Percentiles rank a stretch among this genome's conserved stretches.
Conservation (phyloP, 2,888 invertebrate genomes). For the Phorcus lineatus region DNA sequence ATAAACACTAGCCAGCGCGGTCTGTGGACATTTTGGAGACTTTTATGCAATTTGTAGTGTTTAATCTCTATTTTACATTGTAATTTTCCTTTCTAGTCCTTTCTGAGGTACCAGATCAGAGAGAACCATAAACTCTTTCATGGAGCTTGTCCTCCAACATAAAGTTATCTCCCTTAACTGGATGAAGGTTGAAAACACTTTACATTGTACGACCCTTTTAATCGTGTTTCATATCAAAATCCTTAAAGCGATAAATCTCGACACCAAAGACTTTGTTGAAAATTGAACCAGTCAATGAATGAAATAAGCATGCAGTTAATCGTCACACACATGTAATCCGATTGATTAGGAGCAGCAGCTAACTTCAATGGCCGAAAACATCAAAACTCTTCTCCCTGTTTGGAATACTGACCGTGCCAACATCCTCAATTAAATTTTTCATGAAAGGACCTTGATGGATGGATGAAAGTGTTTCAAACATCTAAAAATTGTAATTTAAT, state of each 20-base stretch:
- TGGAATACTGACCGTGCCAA: no score
- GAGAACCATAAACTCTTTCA: slow-evolving; percentile 6
- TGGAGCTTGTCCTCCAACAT: background rate
- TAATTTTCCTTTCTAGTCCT: slow-evolving; percentile 13
- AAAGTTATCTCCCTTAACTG: slow-evolving; percentile 1
- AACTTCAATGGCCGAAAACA: no score
- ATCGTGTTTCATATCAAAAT: slow-evolving; percentile 5
- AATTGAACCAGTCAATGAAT: no score
- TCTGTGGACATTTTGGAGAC: slow-evolving; percentile 24
- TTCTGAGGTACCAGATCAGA: slow-evolving; percentile 12
- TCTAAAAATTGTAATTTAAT: no score
- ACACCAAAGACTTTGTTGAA: background rate
- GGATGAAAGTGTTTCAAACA: no score
- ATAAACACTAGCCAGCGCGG: slow-evolving; percentile 13
- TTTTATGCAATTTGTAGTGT: slow-evolving; percentile 21
- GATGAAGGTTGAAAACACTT: slow-evolving; percentile 4
- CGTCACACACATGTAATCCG: no score
- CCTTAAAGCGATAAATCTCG: background rate
- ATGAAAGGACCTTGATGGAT: no score
- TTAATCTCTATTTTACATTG: slow-evolving; percentile 24
- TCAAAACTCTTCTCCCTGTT: no score
- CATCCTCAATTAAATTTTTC: no score
- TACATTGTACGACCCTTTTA: background rate
- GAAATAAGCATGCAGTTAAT: no score
- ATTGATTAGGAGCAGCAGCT: no score